Conservation (phyloP, 2,113 vertebrate species). For the Mus spicilegus region DNA sequence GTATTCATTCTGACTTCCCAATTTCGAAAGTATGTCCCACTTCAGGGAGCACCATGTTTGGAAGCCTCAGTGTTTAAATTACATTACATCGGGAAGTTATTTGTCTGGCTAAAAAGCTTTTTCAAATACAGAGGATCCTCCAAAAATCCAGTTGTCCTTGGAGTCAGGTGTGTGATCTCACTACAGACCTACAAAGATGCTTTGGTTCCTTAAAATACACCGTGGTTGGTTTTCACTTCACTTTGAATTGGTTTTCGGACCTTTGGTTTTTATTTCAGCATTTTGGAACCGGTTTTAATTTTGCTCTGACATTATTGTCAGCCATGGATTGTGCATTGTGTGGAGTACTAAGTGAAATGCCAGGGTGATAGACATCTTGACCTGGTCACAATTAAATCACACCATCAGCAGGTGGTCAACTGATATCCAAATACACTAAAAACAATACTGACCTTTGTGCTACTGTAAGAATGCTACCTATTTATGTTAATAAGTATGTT, state of each 20-base stretch:
- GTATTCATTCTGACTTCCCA: background rate
- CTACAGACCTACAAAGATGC: background rate
- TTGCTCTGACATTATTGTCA: background rate
- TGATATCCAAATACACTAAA: constrained; percentile 19
- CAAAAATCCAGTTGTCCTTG: background rate
- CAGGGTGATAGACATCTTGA: background rate
- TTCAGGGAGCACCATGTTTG: background rate
- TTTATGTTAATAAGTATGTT: background rate
- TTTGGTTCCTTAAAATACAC: background rate
- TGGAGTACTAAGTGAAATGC: background rate
- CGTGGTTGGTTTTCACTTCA: background rate
- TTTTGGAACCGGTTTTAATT: background rate
- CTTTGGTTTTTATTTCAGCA: constrained; percentile 32
- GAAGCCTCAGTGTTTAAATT: background rate
- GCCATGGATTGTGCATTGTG: background rate
- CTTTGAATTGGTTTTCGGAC: background rate
- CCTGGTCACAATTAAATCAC: constrained; percentile 38
- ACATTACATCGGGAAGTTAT: background rate
- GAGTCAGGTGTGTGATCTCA: background rate
- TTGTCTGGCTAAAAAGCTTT: background rate
- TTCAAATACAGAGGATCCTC: background rate
- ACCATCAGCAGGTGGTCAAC: background rate
- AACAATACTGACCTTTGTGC: background rate
- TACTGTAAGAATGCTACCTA: background rate
- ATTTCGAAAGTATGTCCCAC: background rate